Conservation (phyloP, 2,888 invertebrate species). For the Leucoptera coffeella region DNA sequence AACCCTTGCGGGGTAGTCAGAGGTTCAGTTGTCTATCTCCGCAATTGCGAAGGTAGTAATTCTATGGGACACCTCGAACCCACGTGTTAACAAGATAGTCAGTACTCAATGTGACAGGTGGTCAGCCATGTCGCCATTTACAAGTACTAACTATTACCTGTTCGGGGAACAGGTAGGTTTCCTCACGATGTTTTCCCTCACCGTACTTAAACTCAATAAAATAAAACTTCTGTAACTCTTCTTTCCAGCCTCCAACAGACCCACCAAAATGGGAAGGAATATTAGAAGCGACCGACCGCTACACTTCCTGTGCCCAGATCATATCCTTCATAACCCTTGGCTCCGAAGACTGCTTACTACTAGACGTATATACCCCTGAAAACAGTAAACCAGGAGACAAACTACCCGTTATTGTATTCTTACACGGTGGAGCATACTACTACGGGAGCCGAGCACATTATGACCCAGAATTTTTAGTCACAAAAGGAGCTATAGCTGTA, state of each 20-base stretch:
- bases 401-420: slow-evolving; percentile 29
- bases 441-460: slow-evolving; percentile 34
- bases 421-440: slow-evolving; percentile 38
- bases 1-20: too few species aligned
- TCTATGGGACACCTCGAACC: too few species aligned
- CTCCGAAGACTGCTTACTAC: slow-evolving; percentile 25
- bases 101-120: too few species aligned
- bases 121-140: too few species aligned
- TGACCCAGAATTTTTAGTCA: slow-evolving; percentile 32
- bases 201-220: not conserved
- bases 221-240: not conserved
- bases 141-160: too few species aligned
- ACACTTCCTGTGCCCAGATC: slow-evolving; percentile 22
- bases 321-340: slow-evolving; percentile 17
- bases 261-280: slow-evolving; percentile 21
- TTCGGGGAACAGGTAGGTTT: too few species aligned
- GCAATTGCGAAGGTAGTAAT: too few species aligned
- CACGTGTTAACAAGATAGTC: too few species aligned
- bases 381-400: slow-evolving; percentile 8
- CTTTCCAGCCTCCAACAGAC: slow-evolving; percentile 20
- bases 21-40: too few species aligned
- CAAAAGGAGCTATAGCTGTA: slow-evolving; percentile 23
- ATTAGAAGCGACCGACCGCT: slow-evolving; percentile 18
- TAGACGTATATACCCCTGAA: slow-evolving; percentile 27
- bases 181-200: too few species aligned